These are phyloP conservation scores for Lagopus leucura DNA, from an alignment of 2,113 vertebrate species.

Conservation along the genomic window DNA sequence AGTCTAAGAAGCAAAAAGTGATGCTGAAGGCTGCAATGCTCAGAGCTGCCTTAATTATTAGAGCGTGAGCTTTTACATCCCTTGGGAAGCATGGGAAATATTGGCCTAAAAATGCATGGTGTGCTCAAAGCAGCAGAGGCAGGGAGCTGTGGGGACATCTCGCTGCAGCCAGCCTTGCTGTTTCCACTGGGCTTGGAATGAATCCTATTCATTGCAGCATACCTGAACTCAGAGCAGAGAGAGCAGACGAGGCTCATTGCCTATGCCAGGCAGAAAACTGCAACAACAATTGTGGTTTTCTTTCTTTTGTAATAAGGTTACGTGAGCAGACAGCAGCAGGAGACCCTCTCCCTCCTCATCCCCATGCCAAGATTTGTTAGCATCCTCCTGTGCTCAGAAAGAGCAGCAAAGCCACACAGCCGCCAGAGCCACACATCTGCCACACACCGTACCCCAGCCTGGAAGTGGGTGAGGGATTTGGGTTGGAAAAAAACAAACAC, in stretches of 20 bases:
- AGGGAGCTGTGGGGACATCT: slow-evolving; percentile 51
- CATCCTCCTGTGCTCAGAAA: neutral
- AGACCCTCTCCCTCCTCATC: neutral
- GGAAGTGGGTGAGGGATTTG: neutral
- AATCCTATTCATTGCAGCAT: slow-evolving; percentile 57
- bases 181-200: slow-evolving; percentile 27
- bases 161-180: slow-evolving; percentile 63
- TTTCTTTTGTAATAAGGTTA: neutral
- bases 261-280: slow-evolving; percentile 47
- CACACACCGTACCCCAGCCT: neutral
- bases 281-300: neutral
- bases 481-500: neutral
- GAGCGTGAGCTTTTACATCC: slow-evolving; percentile 30
- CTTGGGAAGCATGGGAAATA: neutral
- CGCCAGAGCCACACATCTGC: neutral
- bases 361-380: neutral
- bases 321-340: neutral
- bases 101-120: neutral
- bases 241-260: slow-evolving; percentile 53
- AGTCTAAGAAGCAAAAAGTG: neutral
- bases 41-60: slow-evolving; percentile 45
- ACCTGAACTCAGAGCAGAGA: slow-evolving; percentile 61
- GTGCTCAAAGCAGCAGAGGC: slow-evolving; percentile 3
- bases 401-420: neutral
- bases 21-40: slow-evolving; percentile 11